Percentiles rank a stretch among this genome's conserved stretches.
phyloP scores from a whole-genome alignment of 1,140 invertebrate species.

The Pteromalus puparum region DNA sequence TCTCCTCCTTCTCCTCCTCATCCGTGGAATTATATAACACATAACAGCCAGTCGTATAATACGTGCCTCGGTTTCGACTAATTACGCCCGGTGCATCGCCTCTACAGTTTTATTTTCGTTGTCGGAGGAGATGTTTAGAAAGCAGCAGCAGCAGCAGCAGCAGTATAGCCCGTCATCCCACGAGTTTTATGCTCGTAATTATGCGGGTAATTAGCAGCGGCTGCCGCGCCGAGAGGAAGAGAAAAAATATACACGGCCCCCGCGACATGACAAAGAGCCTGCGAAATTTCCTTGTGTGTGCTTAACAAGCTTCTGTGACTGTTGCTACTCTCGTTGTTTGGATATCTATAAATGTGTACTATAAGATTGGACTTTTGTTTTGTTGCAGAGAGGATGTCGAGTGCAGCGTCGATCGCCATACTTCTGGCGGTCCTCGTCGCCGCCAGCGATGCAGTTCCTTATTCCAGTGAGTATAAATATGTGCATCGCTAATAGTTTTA shows the following conservation, averaged over 20 bases:
- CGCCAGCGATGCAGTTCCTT: slow-evolving; percentile 60
- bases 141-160: slow-evolving; percentile 14
- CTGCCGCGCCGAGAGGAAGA: not conserved
- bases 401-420: slow-evolving; percentile 44
- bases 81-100: not conserved
- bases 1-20: too few species aligned
- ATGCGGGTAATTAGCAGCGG: slow-evolving; percentile 39
- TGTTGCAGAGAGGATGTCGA: slow-evolving; percentile 44
- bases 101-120: slow-evolving; percentile 23
- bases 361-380: not conserved
- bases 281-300: not conserved
- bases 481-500: too few species aligned
- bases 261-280: slow-evolving; percentile 1
- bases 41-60: not conserved
- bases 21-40: too few species aligned
- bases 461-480: slow-evolving; percentile 65
- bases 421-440: slow-evolving; percentile 56
- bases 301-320: too few species aligned
- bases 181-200: slow-evolving; percentile 44
- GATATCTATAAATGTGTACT: not conserved
- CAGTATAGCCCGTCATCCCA: not conserved
- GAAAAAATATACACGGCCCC: not conserved
- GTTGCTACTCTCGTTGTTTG: too few species aligned
- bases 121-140: not conserved
- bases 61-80: not conserved